phyloP scores from a whole-genome alignment of 2,888 invertebrate genomes.

The Yponomeuta sedellus region DNA sequence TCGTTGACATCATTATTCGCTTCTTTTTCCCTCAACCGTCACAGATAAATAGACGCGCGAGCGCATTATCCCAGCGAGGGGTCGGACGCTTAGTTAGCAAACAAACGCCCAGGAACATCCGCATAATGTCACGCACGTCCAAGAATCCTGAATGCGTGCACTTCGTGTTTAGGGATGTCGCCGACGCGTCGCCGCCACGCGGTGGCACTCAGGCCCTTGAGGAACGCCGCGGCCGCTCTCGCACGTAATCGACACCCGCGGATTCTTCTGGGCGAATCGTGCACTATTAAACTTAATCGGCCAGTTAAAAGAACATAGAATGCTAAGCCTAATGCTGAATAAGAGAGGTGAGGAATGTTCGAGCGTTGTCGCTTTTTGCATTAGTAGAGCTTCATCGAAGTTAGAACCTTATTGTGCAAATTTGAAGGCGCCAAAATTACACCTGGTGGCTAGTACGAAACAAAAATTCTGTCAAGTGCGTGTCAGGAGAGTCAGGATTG shows the following conservation, averaged over 20 bases:
- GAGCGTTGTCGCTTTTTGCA: not conserved
- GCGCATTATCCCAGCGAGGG: not conserved
- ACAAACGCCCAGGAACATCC: not conserved
- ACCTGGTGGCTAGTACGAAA: not conserved
- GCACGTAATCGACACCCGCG: not conserved
- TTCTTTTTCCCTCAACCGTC: not conserved
- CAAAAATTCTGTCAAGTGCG: no score
- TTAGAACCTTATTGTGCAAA: not conserved
- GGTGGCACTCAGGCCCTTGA: not conserved
- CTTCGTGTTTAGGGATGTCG: not conserved
- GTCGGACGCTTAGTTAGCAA: not conserved
- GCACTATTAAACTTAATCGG: conserved; percentile 1
- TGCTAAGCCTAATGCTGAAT: not conserved
- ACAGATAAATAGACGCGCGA: not conserved
- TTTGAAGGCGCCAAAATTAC: not conserved
- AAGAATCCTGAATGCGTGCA: not conserved
- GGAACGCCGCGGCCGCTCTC: not conserved
- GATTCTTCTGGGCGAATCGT: conserved; percentile 1
- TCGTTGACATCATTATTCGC: not conserved
- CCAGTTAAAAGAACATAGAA: not conserved
- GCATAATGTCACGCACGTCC: not conserved
- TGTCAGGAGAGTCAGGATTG: no score
- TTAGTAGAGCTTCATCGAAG: not conserved
- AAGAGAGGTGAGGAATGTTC: not conserved
- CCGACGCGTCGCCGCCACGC: not conserved